Percentiles rank a stretch among this genome's conserved stretches.
Evolutionary conservation across 1,140 invertebrate species (phyloP).

Genomic region (Temnothorax nylanderi): DNA sequence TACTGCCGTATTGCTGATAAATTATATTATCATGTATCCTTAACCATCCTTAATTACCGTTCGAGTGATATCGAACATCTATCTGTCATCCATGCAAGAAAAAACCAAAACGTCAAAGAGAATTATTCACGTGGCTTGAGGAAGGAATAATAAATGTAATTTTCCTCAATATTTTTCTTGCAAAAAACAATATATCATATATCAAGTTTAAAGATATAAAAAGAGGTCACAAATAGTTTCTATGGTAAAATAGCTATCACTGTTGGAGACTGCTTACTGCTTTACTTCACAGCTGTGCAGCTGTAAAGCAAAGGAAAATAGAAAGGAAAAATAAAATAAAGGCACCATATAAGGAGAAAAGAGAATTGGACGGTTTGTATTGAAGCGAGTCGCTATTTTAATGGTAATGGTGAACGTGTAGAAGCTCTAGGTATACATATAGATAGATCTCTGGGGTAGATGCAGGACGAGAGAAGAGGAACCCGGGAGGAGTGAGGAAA

Average conservation of each 20-base stretch:
- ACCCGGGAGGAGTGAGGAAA: background rate
- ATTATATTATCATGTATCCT: background rate
- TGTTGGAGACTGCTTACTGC: background rate
- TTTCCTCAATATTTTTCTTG: background rate
- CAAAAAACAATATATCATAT: background rate
- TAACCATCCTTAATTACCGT: background rate
- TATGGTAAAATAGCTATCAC: background rate
- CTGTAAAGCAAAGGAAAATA: background rate
- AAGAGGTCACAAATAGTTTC: background rate
- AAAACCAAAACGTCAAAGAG: background rate
- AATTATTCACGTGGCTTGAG: background rate
- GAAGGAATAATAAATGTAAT: background rate
- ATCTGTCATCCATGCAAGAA: background rate
- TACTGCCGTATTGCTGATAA: constrained; percentile 7
- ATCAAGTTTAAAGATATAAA: background rate
- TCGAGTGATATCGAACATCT: background rate
- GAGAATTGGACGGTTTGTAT: background rate
- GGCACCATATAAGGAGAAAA: background rate
- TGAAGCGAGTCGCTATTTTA: background rate
- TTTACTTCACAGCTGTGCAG: background rate
- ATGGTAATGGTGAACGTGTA: constrained; percentile 12
- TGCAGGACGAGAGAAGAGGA: background rate
- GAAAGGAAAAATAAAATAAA: background rate
- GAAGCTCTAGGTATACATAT: constrained; percentile 10
- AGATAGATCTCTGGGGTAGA: constrained; percentile 29